These are phyloP conservation scores for Paracentrotus lividus DNA, from an alignment of 53 echinoderm and acorn worm species.

Conservation along the genomic window DNA sequence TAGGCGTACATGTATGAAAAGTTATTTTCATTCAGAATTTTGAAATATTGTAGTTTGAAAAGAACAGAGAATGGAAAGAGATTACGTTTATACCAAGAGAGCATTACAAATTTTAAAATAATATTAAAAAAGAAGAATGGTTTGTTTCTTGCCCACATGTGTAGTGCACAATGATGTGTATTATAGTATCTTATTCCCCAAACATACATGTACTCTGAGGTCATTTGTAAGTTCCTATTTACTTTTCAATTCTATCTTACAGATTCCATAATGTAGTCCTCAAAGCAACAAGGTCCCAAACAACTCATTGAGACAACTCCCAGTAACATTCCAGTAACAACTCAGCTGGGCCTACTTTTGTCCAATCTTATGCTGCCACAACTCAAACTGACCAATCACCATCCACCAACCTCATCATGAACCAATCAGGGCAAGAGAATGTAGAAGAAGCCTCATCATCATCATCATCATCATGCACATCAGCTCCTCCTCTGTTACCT, in stretches of 20 bases:
- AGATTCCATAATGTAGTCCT: slow-evolving; percentile 50
- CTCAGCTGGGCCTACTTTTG: slow-evolving; percentile 27
- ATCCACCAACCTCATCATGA: slow-evolving; percentile 52
- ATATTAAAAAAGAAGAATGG: not conserved
- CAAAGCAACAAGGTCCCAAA: slow-evolving; percentile 26
- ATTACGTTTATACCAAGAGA: not conserved
- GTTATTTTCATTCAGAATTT: no score
- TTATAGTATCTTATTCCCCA: no score
- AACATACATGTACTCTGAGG: no score
- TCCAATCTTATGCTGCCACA: slow-evolving; percentile 49
- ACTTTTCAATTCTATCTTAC: not conserved
- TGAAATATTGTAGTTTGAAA: not conserved
- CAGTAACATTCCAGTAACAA: slow-evolving; percentile 55
- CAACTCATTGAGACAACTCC: slow-evolving; percentile 45
- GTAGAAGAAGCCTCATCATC: slow-evolving; percentile 36
- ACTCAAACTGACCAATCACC: slow-evolving; percentile 67
- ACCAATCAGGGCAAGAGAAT: slow-evolving; percentile 61
- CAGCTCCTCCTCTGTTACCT: not conserved
- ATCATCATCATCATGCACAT: slow-evolving; percentile 22
- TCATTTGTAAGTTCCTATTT: not conserved
- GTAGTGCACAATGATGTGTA: no score
- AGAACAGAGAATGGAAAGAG: not conserved
- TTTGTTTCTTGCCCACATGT: no score
- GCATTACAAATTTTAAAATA: not conserved
- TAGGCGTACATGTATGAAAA: no score